phyloP scores from a whole-genome alignment of 2,888 invertebrate genomes.

The Drosophila niveifrons region DNA sequence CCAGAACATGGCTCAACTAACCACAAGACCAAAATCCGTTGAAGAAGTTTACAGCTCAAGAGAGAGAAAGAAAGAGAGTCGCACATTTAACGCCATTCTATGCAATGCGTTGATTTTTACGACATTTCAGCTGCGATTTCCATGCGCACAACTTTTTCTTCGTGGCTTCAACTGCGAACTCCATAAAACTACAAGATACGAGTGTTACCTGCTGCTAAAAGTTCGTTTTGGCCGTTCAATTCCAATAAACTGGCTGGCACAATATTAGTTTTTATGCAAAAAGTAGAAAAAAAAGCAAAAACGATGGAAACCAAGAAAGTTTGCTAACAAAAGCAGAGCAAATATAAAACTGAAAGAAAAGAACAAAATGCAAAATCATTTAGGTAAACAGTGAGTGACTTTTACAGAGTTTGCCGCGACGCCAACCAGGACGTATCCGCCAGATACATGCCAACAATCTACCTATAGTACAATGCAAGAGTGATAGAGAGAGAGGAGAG shows the following conservation, averaged over 20 bases:
- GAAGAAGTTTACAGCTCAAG: conserved; percentile 52
- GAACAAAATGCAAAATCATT: conserved; percentile 71
- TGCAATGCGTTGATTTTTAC: conserved; percentile 74
- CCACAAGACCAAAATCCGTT: conserved; percentile 62
- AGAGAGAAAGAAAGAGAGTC: conserved; percentile 10
- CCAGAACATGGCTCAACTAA: conserved; percentile 46
- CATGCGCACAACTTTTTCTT: conserved; percentile 56
- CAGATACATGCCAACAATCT: conserved; percentile 10
- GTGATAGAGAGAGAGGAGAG: too few relatives aligned
- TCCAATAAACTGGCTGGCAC: conserved; percentile 75
- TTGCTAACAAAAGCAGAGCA: conserved; percentile 51
- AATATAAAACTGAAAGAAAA: conserved; percentile 49
- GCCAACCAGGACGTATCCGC: conserved; percentile 23
- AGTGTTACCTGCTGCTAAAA: conserved; percentile 66
- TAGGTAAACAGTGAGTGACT: conserved; percentile 79
- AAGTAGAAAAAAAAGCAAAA: neutral
- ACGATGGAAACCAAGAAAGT: conserved; percentile 21
- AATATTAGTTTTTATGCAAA: conserved; percentile 73
- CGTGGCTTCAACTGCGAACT: conserved; percentile 36
- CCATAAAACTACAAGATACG: conserved; percentile 76
- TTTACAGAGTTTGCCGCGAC: conserved; percentile 61
- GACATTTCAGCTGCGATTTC: conserved; percentile 75
- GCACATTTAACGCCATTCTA: conserved; percentile 71
- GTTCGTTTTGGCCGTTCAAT: conserved; percentile 53
- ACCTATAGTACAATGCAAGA: neutral